Conservation (phyloP, 92 coral and sea anemone species). For the Pocillopora grandis region DNA sequence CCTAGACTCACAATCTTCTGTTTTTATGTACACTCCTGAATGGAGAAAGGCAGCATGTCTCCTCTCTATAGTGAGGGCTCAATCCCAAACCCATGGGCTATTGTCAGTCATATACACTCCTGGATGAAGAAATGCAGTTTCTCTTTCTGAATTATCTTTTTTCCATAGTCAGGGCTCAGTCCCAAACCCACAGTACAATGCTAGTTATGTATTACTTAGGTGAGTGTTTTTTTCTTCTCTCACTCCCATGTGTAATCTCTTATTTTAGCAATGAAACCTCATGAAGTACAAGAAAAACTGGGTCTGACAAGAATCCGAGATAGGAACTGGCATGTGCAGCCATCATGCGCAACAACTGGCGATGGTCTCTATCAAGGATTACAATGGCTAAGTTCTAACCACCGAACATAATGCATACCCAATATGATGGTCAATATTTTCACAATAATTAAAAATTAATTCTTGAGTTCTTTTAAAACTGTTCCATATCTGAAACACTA, state of each 20-base stretch:
- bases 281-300: constrained; percentile 97
- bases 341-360: constrained; percentile 97
- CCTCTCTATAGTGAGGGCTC: too few species aligned
- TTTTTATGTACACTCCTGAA: too few species aligned
- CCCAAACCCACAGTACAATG: too few species aligned
- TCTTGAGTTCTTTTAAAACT: background rate
- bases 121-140: too few species aligned
- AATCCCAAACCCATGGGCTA: too few species aligned
- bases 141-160: too few species aligned
- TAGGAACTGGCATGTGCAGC: constrained; percentile 98
- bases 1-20: too few species aligned
- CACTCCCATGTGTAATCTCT: background rate
- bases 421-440: background rate
- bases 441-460: background rate
- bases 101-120: too few species aligned
- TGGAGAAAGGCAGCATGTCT: too few species aligned
- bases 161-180: too few species aligned
- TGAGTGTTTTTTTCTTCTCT: too few species aligned
- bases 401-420: constrained; percentile 32
- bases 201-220: too few species aligned
- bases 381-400: constrained; percentile 91
- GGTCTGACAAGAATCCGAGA: constrained; percentile 93
- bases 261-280: constrained; percentile 93
- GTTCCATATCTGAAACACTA: background rate
- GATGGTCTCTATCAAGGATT: constrained; percentile 96